Evolutionary conservation across 1,140 invertebrate genomes (phyloP), one percentile per base, ranked within the genome.

Genomic region (Leptopilina boulardi): DNA sequence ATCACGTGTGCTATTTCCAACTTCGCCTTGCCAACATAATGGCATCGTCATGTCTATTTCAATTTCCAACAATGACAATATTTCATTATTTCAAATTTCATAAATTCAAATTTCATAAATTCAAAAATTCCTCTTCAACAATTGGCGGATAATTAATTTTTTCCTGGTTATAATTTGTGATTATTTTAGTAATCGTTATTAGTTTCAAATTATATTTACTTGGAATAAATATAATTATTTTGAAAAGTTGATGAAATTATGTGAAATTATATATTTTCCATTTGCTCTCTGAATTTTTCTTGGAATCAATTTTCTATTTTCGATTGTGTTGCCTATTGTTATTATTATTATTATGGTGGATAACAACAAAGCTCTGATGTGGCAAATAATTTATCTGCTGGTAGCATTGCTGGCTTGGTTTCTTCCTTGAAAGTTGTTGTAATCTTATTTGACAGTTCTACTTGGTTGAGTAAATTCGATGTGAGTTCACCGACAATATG

Each of bases 1-100:
- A 89, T 88, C 84, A 87, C 82, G 75, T 80, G 81, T 81, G 82
- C 87, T 87, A 85, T 87, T 84, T 81, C 82, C 81, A 83, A 83
- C 87, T 87, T 87, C 80, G 84, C 83, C 83, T 72, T 80, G 30
- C 80, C 42, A 18, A 47, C 51, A 81, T 42, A 74, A 80, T 77
- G 77, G 80, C 54, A 47, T 21, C 73, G 21, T 77, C 11, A 44
- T 51, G 73, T 73, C 77, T 47, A 18, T 72, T 44, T 75, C 44
- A 42, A 78, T 70, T 21, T 30, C 26, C 8, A 8, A 54, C 30
- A 51, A 44, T 72, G 8, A 9, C 19, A 19, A 73, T 44, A 21
- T 21, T 73, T 41, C 19, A 19, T 23, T 21, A 47, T 51, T n/a
- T 23, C 2, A 26, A 51, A 23, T 26, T 73, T 11, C 10, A 26